Conservation (phyloP, 1,140 invertebrate species). For the Drosophila parabipectinata region DNA sequence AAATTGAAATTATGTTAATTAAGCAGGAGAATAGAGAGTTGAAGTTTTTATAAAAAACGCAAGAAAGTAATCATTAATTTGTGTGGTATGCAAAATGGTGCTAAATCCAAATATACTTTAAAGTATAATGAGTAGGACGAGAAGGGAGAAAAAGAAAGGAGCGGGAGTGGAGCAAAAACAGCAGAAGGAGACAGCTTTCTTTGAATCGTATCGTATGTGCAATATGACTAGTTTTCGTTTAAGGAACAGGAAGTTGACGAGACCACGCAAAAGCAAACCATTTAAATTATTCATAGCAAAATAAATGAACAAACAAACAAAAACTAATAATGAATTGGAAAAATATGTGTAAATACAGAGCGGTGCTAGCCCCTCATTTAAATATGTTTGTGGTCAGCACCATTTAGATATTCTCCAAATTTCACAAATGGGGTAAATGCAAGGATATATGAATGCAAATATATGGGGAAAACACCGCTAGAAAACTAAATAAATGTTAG, state of each 20-base stretch:
- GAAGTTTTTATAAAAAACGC: conserved; percentile 52
- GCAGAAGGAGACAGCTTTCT: conserved; percentile 16
- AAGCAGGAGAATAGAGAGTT: conserved; percentile 42
- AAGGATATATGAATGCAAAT: conserved; percentile 5
- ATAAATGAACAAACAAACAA: conserved; percentile 16
- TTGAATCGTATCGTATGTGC: conserved; percentile 83
- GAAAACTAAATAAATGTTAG: conserved; percentile 67
- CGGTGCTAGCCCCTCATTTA: conserved; percentile 21
- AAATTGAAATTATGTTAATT: conserved; percentile 79
- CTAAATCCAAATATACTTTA: conserved; percentile 84
- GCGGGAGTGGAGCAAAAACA: conserved; percentile 12
- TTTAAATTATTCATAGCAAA: conserved; percentile 35
- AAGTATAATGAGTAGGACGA: conserved; percentile 49
- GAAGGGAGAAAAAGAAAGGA: conserved; percentile 6
- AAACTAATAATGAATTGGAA: conserved; percentile 15
- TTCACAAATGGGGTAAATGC: conserved; percentile 16
- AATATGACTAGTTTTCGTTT: conserved; percentile 88
- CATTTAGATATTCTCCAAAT: conserved; percentile 21
- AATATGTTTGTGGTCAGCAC: neutral
- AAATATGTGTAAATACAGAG: conserved; percentile 41
- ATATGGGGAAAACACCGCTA: conserved; percentile 15
- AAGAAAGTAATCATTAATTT: conserved; percentile 57
- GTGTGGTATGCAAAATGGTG: conserved; percentile 83
- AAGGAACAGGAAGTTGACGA: conserved; percentile 43
- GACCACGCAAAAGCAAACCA: conserved; percentile 47